Base-by-base conservation (phyloP, 2,797 vertebrate genomes). In the Alca torda region DNA sequence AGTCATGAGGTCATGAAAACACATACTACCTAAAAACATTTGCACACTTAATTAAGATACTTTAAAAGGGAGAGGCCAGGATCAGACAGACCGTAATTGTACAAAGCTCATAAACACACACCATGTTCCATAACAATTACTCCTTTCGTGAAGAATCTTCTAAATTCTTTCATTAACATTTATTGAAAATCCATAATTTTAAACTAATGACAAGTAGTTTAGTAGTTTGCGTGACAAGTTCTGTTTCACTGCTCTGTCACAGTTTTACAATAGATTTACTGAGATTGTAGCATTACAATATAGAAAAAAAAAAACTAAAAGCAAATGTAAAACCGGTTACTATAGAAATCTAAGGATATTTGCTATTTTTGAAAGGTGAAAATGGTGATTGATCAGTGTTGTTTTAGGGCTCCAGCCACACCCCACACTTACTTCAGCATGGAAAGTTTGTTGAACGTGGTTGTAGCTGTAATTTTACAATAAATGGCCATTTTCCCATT, bases 61-160 rank as follows among this genome's bases (percentile, higher is more conserved):
- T 79, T 89, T 73, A 33, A 65, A 90, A 91, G 45, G 90, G 67
- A 94, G 77, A 95, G 59, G 63, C 74, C 56, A 53, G 31, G 59
- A 81, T 56, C 61, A 95, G 79, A 77, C 53, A 54, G 23, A 7
- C 35, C 17, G 21, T 45, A 70, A 75, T 73, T 15, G 10, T 57
- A 57, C 39, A 65, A 87, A 68, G 65, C 59, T 89, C 30, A 69
- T 86, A 84, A 93, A 53, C 41, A 76, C 13, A 33, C 13, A 43
- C 8, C 6, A 25, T 28, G 20, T 65, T 90, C 33, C 51, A 59
- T 48, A 60, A 23, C 46, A 53, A 86, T 60, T 51, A 75, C 9
- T 8, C 3, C 81, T 89, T 69, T 46, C 61, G 46, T 82, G 33
- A 90, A 84, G 45, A 15, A 54, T 11, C 35, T 37, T 68, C 13